Evolutionary conservation across 2,797 vertebrate species (phyloP), one percentile per base, ranked within the genome.

Genomic region (Octomys mimax): DNA sequence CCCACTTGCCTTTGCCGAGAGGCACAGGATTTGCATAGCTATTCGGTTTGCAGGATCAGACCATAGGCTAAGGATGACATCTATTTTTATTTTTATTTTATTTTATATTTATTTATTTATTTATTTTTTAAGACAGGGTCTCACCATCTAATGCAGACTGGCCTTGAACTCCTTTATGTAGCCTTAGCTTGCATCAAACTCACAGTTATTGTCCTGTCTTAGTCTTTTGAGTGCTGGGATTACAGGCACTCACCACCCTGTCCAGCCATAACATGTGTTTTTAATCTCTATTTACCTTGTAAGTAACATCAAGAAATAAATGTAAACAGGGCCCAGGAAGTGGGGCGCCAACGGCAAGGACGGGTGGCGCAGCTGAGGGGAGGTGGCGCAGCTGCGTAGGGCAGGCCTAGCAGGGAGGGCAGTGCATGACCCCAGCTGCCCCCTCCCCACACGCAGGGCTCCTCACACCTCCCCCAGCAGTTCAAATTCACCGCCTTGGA

Each of bases 401-500:
- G 62, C 4, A 31, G 11, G 6, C 61, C 64, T 59, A 33, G 4
- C 0, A n/a, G 13, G 77, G 70, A 36, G 62, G 75, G 52, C 21
- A 21, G 18, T 13, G 42, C 28, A 24, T 92, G 24, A 68, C 61
- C 54, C 78, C 89, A 42, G 91, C 89, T 57, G 49, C 54, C 36
- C 52, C 73, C 73, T 33, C 85, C 95, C n/a, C 62, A 61, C 86
- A 33, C 75, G 18, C 88, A 99, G 99, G 99, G 99, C 95, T 99
- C 99, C 78, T 99, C 99, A 98, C 99, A 99, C 98, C 99, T 99
- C 98, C 99, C 99, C 92, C 99, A 99, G 98, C 99, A 99, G 98
- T 99, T 99, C 97, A 99, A 99, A 98, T 99, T 99, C 98, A 99
- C 99, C 83, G 99, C 99, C 93, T 99, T 99, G 0, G 99, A 99